These are phyloP conservation scores for human DNA, from an alignment of 2,113 vertebrate species.

Conservation along the genomic window GRCh38 chr3:168291501-168292000, in stretches of 20 bases:
- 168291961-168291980: neutral
- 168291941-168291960: neutral
- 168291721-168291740: neutral
- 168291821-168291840: neutral
- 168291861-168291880: neutral
- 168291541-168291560: neutral
- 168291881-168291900: neutral
- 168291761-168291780: neutral
- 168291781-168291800: neutral
- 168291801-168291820: conserved; percentile 1
- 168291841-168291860: neutral
- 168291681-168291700: neutral
- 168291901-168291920: neutral
- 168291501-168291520: neutral
- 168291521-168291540: neutral
- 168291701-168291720: neutral
- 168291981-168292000: neutral
- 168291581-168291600: neutral
- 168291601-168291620: neutral
- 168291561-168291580: neutral
- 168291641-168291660: neutral
- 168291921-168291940: neutral
- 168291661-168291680: neutral
- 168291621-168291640: neutral
- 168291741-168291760: neutral